Evolutionary conservation across 2,888 invertebrate genomes (phyloP).

Genomic region (Rotaria socialis): DNA sequence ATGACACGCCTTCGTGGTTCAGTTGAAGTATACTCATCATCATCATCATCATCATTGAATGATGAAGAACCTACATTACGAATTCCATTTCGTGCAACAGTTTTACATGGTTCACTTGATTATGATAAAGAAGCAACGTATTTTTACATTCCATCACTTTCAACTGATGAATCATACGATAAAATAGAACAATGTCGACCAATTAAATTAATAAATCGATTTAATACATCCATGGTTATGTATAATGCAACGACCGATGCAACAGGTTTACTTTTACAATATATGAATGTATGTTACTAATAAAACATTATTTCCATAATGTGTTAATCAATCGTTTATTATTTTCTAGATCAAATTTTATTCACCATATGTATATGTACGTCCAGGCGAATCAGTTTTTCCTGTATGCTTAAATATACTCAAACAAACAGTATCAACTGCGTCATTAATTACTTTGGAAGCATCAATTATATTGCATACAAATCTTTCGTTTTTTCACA

Average conservation of each 20-base stretch:
- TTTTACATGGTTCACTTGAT: conserved; percentile 26
- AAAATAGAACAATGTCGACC: background rate
- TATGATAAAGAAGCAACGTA: background rate
- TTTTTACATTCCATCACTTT: conserved; percentile 24
- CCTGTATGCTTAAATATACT: background rate
- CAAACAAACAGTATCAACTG: background rate
- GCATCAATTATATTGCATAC: background rate
- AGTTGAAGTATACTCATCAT: background rate
- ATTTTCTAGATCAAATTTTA: background rate
- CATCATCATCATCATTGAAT: background rate
- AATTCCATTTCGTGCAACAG: conserved; percentile 20
- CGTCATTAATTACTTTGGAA: background rate
- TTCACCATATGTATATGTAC: background rate
- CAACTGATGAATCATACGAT: background rate
- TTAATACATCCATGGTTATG: background rate
- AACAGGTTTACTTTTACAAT: background rate
- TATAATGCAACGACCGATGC: background rate
- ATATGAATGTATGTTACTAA: background rate
- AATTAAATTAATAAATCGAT: background rate
- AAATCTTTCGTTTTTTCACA: conserved; percentile 9
- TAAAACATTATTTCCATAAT: too few relatives aligned
- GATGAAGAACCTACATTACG: background rate
- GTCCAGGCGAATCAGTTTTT: background rate
- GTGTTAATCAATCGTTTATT: background rate
- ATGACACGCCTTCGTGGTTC: background rate